phyloP scores from a whole-genome alignment of 2,113 vertebrate genomes.

The Nesoenas mayeri region DNA sequence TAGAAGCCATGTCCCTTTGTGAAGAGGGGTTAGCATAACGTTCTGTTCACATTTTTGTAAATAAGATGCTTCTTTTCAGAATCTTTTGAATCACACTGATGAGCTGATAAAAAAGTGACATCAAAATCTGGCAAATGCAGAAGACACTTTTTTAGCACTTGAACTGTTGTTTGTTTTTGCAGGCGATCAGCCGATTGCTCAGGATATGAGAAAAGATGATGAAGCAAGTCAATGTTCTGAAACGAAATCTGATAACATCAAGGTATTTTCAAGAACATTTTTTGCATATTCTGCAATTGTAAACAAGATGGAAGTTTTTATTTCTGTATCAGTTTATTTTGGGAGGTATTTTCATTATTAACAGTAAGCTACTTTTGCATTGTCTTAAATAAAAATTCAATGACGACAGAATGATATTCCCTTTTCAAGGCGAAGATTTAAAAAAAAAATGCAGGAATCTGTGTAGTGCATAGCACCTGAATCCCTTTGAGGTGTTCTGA shows the following conservation, averaged over 20 bases:
- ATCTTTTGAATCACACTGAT: neutral
- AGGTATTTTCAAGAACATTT: constrained; percentile 52
- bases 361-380: neutral
- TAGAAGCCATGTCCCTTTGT: neutral
- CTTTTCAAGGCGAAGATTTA: neutral
- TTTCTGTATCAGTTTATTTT: neutral
- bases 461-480: neutral
- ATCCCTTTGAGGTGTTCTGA: neutral
- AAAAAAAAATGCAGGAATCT: neutral
- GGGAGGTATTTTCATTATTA: neutral
- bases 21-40: neutral
- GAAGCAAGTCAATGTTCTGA: constrained; percentile 19
- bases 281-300: neutral
- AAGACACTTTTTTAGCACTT: neutral
- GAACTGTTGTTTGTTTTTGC: constrained; percentile 19
- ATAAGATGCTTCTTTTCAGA: neutral
- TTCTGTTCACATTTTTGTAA: neutral
- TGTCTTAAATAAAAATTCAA: neutral
- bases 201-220: constrained; percentile 29
- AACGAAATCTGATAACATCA: neutral
- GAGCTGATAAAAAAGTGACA: neutral
- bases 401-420: neutral
- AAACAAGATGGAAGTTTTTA: neutral
- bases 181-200: constrained; percentile 54
- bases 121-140: neutral